Percentiles rank a stretch among this genome's conserved stretches.
Evolutionary conservation across 1,140 invertebrate species (phyloP).

Genomic region (Asobara japonica): DNA sequence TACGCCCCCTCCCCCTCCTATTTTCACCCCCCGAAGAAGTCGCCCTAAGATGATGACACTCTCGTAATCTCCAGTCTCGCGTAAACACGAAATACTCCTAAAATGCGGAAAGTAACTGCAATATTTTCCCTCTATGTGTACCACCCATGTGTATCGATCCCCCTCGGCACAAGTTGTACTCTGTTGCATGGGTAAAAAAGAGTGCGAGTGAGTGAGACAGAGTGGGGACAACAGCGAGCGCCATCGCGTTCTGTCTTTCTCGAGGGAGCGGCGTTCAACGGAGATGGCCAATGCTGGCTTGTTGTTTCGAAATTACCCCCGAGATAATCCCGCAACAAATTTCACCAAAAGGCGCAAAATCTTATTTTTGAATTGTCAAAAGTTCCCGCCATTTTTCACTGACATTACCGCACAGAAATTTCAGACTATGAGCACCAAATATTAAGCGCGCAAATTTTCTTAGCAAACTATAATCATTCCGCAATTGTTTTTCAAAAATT

Average conservation of each 20-base stretch:
- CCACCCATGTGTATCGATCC: constrained; percentile 40
- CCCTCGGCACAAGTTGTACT: neutral
- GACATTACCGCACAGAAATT: too few species aligned
- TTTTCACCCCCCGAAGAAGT: too few species aligned
- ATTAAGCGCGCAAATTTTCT: too few species aligned
- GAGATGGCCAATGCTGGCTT: constrained; percentile 15
- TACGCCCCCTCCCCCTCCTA: too few species aligned
- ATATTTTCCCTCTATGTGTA: constrained; percentile 9
- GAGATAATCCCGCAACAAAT: constrained; percentile 1
- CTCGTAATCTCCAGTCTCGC: neutral
- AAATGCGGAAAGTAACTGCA: neutral
- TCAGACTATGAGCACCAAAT: too few species aligned
- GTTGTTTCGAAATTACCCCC: constrained; percentile 31
- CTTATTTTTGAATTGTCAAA: too few species aligned
- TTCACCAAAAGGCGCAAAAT: too few species aligned
- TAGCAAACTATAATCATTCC: too few species aligned
- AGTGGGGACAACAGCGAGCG: constrained; percentile 42
- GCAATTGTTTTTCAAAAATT: too few species aligned
- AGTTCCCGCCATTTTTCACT: too few species aligned
- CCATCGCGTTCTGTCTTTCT: constrained; percentile 49
- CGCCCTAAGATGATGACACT: constrained; percentile 4
- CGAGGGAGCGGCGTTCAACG: constrained; percentile 37
- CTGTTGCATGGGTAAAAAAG: neutral
- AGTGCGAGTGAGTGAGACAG: constrained; percentile 20
- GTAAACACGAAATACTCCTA: neutral